Percentiles rank a stretch among this genome's conserved stretches.
phyloP scores from a whole-genome alignment of 2,888 invertebrate species.

The Ecdyonurus torrentis region DNA sequence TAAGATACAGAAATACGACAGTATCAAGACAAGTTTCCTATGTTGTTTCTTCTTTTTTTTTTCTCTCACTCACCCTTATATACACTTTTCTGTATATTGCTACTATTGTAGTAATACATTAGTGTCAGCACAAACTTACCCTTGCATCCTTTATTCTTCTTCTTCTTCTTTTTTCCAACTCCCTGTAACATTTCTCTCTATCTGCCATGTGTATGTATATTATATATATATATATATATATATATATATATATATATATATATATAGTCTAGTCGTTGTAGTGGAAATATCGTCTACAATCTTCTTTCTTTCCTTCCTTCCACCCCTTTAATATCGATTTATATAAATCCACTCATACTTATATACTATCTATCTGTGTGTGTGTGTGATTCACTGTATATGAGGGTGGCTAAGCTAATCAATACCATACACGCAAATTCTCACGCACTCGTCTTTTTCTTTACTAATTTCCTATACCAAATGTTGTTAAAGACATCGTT shows the following conservation, averaged over 20 bases:
- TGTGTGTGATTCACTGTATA: not conserved
- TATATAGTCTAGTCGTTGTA: not conserved
- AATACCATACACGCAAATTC: not conserved
- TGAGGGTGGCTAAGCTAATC: not conserved
- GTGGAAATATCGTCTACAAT: not conserved
- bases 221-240: too few relatives aligned
- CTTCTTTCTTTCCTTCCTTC: not conserved
- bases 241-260: too few relatives aligned
- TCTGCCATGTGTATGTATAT: too few relatives aligned
- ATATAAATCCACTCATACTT: not conserved
- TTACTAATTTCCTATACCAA: not conserved
- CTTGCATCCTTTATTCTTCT: not conserved
- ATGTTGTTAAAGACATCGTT: not conserved
- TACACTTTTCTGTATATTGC: too few relatives aligned
- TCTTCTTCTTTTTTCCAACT: not conserved
- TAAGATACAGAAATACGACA: not conserved
- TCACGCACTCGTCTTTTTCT: not conserved
- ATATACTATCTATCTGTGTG: not conserved
- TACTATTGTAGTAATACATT: not conserved
- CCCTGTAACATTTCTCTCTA: too few relatives aligned
- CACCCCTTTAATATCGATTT: not conserved
- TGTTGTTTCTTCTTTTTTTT: not conserved
- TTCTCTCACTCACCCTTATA: not conserved
- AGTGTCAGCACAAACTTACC: not conserved
- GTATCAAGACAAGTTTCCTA: not conserved